These are phyloP conservation scores for Hyaena hyaena DNA, from an alignment of 2,113 vertebrate genomes.

Conservation along the genomic window DNA sequence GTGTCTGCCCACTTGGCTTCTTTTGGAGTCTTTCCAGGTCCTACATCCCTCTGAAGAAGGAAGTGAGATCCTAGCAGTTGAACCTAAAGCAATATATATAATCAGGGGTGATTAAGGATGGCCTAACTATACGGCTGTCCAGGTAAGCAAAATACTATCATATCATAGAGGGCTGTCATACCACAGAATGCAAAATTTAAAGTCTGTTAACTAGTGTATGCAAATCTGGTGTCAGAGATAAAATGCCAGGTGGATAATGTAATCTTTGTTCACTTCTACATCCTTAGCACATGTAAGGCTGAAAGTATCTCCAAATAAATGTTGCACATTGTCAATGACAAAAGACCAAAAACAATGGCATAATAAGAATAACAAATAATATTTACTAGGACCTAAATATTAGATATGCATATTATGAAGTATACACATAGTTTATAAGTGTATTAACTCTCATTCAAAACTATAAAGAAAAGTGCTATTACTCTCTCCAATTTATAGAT, in stretches of 20 bases:
- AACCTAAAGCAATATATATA: neutral
- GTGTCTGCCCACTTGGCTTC: neutral
- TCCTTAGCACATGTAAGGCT: neutral
- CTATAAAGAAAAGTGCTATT: neutral
- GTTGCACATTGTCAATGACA: neutral
- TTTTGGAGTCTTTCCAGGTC: neutral
- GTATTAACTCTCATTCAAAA: slow-evolving; percentile 12
- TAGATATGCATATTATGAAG: neutral
- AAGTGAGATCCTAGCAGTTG: neutral
- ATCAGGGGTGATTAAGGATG: neutral
- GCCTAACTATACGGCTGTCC: neutral
- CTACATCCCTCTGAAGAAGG: neutral
- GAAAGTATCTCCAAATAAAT: slow-evolving; percentile 21
- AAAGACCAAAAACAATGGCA: neutral
- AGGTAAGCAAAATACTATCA: neutral
- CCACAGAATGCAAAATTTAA: neutral
- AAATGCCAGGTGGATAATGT: neutral
- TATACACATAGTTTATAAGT: neutral
- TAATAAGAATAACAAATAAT: neutral
- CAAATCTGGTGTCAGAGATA: slow-evolving; percentile 1
- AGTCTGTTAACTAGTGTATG: neutral
- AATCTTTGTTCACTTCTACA: neutral
- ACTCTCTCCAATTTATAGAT: neutral
- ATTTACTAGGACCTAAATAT: neutral
- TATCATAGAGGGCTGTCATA: neutral